phyloP scores from a whole-genome alignment of 2,113 vertebrate species.

The Copsychus sechellarum region DNA sequence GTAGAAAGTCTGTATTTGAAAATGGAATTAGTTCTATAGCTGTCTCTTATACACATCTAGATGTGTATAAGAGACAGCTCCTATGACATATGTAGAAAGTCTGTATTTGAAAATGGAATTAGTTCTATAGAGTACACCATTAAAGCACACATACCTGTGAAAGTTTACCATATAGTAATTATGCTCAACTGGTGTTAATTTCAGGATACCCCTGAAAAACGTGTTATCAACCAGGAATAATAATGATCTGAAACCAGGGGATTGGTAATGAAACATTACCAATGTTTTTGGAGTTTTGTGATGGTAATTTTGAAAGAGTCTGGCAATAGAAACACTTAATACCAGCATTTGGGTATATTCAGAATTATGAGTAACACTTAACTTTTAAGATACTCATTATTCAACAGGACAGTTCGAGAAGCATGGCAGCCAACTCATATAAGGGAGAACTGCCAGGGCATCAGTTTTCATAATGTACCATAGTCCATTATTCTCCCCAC shows the following conservation, averaged over 20 bases:
- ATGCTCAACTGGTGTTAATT: constrained; percentile 3
- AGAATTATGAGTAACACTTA: not conserved
- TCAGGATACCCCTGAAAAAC: not conserved
- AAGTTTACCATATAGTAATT: constrained; percentile 15
- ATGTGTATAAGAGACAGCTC: too few relatives aligned
- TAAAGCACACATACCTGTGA: constrained; percentile 41
- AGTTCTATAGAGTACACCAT: not conserved
- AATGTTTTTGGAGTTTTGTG: not conserved
- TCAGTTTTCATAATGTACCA: not conserved
- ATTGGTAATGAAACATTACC: not conserved
- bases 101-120: constrained; percentile 47
- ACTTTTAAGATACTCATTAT: not conserved
- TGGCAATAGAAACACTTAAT: not conserved
- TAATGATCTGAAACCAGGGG: constrained; percentile 26
- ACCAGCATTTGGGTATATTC: not conserved
- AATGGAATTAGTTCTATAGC: constrained; percentile 3
- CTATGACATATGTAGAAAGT: constrained; percentile 46
- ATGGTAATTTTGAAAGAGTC: not conserved
- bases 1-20: constrained; percentile 44
- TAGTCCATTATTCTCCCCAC: not conserved
- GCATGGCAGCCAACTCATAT: not conserved
- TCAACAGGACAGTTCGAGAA: not conserved
- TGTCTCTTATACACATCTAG: too few relatives aligned
- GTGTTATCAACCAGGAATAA: not conserved
- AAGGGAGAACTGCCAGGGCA: not conserved